A percentile compares a stretch with the other conserved stretches of the same genome.
These are phyloP conservation scores for Coecobrya sp. DNA, from an alignment of 2,888 invertebrate species.

Conservation along the genomic window DNA sequence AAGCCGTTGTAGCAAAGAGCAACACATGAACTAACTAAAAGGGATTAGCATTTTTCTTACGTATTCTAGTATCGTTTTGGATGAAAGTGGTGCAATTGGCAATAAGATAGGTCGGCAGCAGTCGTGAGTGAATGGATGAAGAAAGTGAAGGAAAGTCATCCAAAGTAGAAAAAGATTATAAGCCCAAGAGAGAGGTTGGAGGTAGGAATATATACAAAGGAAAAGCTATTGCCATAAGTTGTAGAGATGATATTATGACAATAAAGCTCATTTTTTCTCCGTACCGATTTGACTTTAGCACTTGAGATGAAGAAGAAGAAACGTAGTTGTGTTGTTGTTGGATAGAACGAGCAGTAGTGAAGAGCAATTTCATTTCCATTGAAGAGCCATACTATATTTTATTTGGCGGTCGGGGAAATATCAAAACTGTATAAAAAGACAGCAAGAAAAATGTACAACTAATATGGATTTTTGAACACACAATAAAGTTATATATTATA, in stretches of 20 bases:
- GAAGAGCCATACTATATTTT: background rate
- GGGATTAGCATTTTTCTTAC: background rate
- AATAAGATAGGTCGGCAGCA: background rate
- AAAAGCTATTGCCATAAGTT: constrained; percentile 31
- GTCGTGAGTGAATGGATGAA: constrained; percentile 54
- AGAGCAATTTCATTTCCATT: constrained; percentile 49
- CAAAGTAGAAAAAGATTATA: background rate
- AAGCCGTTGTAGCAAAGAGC: background rate
- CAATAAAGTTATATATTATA: background rate
- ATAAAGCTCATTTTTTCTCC: constrained; percentile 1
- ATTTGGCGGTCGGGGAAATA: constrained; percentile 3
- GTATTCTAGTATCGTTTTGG: background rate
- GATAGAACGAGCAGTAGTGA: background rate
- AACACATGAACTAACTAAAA: background rate
- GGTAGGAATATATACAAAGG: too few species aligned
- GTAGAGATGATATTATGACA: constrained; percentile 27
- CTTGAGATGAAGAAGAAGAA: background rate
- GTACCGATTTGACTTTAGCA: background rate
- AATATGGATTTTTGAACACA: background rate
- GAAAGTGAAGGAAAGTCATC: constrained; percentile 34
- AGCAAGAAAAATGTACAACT: background rate
- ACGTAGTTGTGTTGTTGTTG: background rate
- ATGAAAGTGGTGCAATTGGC: constrained; percentile 24
- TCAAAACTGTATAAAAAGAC: constrained; percentile 4
- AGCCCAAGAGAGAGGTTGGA: background rate